phyloP scores from a whole-genome alignment of 2,888 invertebrate genomes.

The Sialis fuliginosa region DNA sequence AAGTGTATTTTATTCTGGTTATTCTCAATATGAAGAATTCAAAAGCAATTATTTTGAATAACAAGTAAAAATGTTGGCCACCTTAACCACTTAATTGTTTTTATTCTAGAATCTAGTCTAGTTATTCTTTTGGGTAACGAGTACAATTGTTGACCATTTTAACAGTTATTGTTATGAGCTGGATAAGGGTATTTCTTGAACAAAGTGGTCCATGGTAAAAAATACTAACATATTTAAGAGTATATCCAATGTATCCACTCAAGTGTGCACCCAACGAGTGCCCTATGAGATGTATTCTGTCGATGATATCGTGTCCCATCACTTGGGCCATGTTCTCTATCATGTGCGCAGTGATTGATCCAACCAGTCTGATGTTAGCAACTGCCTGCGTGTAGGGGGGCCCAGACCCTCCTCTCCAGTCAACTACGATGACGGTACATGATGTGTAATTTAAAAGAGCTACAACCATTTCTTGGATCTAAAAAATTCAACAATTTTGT shows the following conservation, averaged over 20 bases:
- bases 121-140: too few species aligned
- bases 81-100: too few species aligned
- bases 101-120: too few species aligned
- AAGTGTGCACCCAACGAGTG: constrained; percentile 78
- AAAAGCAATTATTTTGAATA: too few species aligned
- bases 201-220: background rate
- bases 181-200: too few species aligned
- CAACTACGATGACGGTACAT: constrained; percentile 61
- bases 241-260: constrained; percentile 66
- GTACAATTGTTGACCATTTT: too few species aligned
- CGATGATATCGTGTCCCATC: constrained; percentile 28
- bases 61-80: too few species aligned
- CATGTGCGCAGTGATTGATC: constrained; percentile 65
- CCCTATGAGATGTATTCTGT: constrained; percentile 66
- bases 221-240: constrained; percentile 39
- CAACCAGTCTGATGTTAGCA: constrained; percentile 75
- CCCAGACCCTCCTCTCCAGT: constrained; percentile 73
- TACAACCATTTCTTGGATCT: constrained; percentile 51
- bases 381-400: constrained; percentile 87
- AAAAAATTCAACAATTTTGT: constrained; percentile 7
- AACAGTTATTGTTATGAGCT: too few species aligned
- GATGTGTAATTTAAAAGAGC: constrained; percentile 53
- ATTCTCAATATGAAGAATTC: too few species aligned
- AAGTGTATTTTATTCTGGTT: too few species aligned
- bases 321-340: constrained; percentile 25